Evolutionary conservation across 2,888 invertebrate species (phyloP).

Genomic region (Apotomis turbidana): DNA sequence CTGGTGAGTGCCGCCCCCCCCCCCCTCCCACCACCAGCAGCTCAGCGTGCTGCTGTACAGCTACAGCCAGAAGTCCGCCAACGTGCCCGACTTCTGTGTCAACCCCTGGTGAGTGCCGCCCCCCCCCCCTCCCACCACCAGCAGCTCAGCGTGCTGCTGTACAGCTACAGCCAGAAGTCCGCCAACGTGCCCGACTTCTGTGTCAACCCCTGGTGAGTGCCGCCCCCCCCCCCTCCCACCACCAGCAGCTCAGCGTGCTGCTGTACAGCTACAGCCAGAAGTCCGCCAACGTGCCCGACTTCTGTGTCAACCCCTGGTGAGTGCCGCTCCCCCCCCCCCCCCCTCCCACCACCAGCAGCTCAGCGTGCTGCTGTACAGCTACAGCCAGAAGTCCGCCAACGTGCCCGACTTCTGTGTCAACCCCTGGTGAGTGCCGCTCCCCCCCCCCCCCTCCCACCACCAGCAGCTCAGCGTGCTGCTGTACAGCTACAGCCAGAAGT

Average conservation of each 20-base stretch:
- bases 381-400: neutral
- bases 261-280: neutral
- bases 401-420: neutral
- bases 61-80: neutral
- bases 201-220: neutral
- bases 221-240: neutral
- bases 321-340: neutral
- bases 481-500: neutral
- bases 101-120: neutral
- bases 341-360: neutral
- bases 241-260: neutral
- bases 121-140: neutral
- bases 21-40: neutral
- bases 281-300: conserved; percentile 1
- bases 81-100: neutral
- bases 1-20: neutral
- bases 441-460: neutral
- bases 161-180: neutral
- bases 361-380: neutral
- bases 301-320: neutral
- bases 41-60: neutral
- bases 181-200: conserved; percentile 1
- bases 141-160: neutral
- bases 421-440: neutral
- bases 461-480: neutral